Conservation (phyloP, 2,888 invertebrate genomes). For the Podotricha telesiphe region DNA sequence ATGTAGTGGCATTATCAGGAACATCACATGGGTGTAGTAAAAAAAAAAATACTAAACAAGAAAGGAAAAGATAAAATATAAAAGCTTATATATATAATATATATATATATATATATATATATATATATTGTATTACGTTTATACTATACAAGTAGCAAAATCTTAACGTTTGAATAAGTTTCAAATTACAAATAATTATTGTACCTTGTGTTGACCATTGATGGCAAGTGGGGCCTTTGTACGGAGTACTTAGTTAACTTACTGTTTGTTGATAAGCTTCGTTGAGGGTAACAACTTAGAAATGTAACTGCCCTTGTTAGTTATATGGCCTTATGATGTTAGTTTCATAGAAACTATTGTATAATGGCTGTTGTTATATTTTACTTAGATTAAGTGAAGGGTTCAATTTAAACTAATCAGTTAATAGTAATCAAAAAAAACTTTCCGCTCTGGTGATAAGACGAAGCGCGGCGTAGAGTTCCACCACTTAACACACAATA, state of each 20-base stretch:
- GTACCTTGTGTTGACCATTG: constrained; percentile 30
- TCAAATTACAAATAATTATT: constrained; percentile 16
- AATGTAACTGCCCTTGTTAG: constrained; percentile 12
- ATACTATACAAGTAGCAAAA: background rate
- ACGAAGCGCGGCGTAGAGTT: too few relatives aligned
- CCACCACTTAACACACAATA: too few relatives aligned
- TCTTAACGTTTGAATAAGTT: constrained; percentile 3
- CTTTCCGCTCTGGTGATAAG: too few relatives aligned
- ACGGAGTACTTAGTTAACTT: constrained; percentile 22
- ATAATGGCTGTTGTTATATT: constrained; percentile 1
- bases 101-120: too few relatives aligned
- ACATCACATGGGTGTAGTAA: too few relatives aligned
- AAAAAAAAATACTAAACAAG: too few relatives aligned
- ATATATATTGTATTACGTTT: too few relatives aligned
- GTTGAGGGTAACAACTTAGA: constrained; percentile 22
- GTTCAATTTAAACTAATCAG: background rate
- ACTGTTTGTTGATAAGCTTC: constrained; percentile 25
- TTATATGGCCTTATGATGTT: constrained; percentile 17
- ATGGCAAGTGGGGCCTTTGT: constrained; percentile 25
- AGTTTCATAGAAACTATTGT: constrained; percentile 2
- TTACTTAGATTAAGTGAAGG: background rate
- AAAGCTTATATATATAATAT: background rate
- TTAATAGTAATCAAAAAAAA: too few relatives aligned
- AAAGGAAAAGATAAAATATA: too few relatives aligned
- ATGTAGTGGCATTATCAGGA: too few relatives aligned